Percentiles rank a stretch among this genome's conserved stretches.
Conservation (phyloP, 2,797 vertebrate genomes). For the Rhynchonycteris naso region DNA sequence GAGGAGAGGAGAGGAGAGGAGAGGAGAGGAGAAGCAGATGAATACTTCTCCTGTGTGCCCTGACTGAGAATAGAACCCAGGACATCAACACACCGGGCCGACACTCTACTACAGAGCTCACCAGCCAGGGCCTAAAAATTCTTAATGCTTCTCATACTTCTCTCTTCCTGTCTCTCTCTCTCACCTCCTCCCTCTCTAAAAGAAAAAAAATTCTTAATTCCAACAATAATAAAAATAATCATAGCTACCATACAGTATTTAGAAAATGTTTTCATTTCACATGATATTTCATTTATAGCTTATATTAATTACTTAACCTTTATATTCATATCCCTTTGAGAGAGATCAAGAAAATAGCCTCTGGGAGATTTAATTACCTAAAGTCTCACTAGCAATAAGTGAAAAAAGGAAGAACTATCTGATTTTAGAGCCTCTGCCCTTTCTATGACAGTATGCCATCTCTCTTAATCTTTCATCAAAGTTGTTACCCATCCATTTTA, state of each 20-base stretch:
- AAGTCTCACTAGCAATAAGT: not conserved
- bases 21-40: too few species aligned
- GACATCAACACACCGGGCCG: too few species aligned
- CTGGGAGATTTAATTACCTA: not conserved
- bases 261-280: not conserved
- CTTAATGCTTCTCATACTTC: too few species aligned
- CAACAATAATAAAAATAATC: not conserved
- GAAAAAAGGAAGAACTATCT: not conserved
- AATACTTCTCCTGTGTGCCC: too few species aligned
- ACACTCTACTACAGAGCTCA: too few species aligned
- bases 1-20: too few species aligned
- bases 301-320: not conserved
- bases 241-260: not conserved
- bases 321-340: not conserved
- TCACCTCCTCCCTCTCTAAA: too few species aligned
- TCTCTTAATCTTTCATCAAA: constrained; percentile 14
- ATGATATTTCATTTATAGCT: not conserved
- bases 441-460: not conserved
- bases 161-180: too few species aligned
- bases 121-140: too few species aligned
- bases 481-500: not conserved
- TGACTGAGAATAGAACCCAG: too few species aligned
- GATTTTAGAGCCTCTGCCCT: constrained; percentile 12
- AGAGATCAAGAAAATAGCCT: not conserved
- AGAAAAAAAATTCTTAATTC: not conserved